phyloP scores from a whole-genome alignment of 2,797 vertebrate species.

The Sebastiscus albofasciatus region DNA sequence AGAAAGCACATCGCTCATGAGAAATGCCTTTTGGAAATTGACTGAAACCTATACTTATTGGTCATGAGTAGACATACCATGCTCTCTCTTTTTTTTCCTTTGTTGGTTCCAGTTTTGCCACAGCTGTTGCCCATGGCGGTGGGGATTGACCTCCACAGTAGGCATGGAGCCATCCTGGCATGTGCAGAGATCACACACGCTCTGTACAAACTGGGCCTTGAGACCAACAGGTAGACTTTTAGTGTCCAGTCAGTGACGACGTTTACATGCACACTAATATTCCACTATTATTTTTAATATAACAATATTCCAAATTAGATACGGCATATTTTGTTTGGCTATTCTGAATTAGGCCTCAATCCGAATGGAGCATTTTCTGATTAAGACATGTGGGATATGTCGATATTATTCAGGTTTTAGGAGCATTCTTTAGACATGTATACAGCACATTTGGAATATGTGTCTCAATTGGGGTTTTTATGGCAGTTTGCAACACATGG shows the following conservation, averaged over 20 bases:
- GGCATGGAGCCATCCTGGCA: constrained; percentile 93
- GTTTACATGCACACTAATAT: not conserved
- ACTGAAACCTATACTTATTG: not conserved
- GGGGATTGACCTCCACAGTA: constrained; percentile 88
- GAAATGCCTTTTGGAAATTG: not conserved
- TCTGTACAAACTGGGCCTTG: constrained; percentile 84
- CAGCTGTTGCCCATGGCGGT: constrained; percentile 86
- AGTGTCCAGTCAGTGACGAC: not conserved
- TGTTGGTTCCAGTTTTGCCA: constrained; percentile 86
- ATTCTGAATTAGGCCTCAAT: no score
- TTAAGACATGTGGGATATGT: not conserved
- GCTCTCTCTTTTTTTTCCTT: not conserved
- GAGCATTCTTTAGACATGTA: not conserved
- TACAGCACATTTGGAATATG: not conserved
- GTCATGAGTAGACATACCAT: not conserved
- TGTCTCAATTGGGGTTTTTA: no score
- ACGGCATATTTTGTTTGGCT: no score
- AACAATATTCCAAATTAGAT: not conserved
- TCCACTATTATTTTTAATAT: not conserved
- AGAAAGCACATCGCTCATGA: not conserved
- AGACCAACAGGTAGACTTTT: constrained; percentile 85
- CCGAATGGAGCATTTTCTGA: not conserved
- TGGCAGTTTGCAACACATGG: no score
- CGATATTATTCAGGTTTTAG: not conserved
- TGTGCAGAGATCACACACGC: constrained; percentile 92